phyloP scores from a whole-genome alignment of 2,888 invertebrate genomes.

The Parnassius smintheus region DNA sequence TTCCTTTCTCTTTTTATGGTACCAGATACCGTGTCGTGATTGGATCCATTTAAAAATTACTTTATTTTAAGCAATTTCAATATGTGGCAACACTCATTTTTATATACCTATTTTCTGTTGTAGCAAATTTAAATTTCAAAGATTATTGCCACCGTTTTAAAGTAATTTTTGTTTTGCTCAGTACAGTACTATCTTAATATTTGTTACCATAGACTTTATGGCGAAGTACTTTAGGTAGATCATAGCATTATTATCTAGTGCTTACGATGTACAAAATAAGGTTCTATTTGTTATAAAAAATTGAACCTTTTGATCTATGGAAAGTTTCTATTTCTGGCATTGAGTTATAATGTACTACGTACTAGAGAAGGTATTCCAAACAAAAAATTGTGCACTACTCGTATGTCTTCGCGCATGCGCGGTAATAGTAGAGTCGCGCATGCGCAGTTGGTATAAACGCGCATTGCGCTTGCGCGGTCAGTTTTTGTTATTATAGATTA shows the following conservation, averaged over 20 bases:
- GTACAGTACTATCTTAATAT: conserved; percentile 53
- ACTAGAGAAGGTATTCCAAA: no score
- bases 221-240: conserved; percentile 73
- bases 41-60: conserved; percentile 59
- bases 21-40: conserved; percentile 42
- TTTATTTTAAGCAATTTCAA: conserved; percentile 25
- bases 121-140: no score
- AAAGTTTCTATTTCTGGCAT: conserved; percentile 45
- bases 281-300: conserved; percentile 47
- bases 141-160: no score
- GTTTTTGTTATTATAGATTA: no score
- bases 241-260: conserved; percentile 62
- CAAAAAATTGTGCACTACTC: no score
- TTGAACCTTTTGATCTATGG: conserved; percentile 33
- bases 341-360: no score
- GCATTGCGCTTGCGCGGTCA: no score
- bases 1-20: conserved; percentile 34
- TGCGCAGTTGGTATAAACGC: no score
- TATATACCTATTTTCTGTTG: not conserved
- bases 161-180: conserved; percentile 60
- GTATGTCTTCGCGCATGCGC: no score
- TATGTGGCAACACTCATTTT: not conserved
- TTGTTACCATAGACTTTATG: conserved; percentile 78
- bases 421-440: no score
- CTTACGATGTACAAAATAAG: conserved; percentile 68